Evolutionary conservation across 2,888 invertebrate species (phyloP).

Genomic region (Lasioglossum villosulum): DNA sequence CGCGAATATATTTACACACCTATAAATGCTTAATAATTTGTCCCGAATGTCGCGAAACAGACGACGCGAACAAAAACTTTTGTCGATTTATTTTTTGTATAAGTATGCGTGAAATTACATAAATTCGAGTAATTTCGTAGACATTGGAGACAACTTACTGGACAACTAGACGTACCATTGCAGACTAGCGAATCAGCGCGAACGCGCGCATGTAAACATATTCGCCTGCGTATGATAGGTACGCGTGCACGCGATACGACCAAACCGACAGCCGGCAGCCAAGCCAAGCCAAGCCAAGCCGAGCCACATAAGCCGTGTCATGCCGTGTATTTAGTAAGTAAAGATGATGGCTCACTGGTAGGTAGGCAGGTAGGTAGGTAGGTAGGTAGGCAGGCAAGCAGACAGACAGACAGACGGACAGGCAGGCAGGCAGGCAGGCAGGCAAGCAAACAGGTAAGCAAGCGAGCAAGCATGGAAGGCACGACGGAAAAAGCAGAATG

Average conservation of each 20-base stretch:
- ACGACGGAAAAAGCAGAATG: slow-evolving; percentile 68
- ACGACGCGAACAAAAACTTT: too few species aligned
- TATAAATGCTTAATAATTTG: background rate
- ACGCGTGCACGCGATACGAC: slow-evolving; percentile 40
- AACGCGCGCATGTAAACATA: slow-evolving; percentile 39
- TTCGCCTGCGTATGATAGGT: slow-evolving; percentile 31
- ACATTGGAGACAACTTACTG: too few species aligned
- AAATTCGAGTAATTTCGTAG: background rate
- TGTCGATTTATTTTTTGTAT: too few species aligned
- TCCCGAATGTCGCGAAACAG: background rate
- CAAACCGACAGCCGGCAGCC: slow-evolving; percentile 6
- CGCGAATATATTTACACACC: background rate
- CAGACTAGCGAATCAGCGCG: background rate
- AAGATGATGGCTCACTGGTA: background rate
- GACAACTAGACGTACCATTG: background rate
- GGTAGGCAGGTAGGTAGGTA: background rate
- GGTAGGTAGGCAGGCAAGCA: too few species aligned
- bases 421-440: background rate
- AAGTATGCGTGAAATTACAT: slow-evolving; percentile 8
- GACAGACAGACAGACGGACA: rapidly evolving
- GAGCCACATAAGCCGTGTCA: too few species aligned
- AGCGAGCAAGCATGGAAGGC: slow-evolving; percentile 47
- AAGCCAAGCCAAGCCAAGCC: background rate
- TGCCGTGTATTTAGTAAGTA: too few species aligned
- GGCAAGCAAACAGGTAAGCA: slow-evolving; percentile 6